Conservation (phyloP, 2,113 vertebrate genomes). For the Pandion haliaetus region DNA sequence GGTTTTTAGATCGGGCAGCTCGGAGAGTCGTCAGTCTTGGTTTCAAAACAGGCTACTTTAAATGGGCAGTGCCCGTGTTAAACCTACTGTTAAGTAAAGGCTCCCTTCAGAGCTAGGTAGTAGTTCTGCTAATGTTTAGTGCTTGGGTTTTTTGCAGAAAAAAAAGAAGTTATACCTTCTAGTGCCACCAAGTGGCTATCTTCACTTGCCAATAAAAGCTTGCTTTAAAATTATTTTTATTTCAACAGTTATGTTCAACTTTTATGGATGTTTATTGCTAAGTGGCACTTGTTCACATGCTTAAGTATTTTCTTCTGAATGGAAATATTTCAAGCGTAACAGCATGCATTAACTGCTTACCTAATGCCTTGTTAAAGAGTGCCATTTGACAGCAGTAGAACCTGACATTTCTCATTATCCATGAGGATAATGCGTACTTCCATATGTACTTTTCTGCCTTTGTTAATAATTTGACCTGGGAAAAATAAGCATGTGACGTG, state of each 20-base stretch:
- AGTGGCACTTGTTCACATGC: neutral
- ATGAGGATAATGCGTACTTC: neutral
- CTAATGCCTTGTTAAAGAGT: neutral
- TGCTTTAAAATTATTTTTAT: neutral
- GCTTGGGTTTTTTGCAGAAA: neutral
- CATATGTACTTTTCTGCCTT: neutral
- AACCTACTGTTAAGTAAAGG: neutral
- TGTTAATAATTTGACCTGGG: neutral
- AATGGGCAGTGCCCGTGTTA: fast-evolving
- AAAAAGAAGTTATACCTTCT: neutral
- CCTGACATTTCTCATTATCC: neutral
- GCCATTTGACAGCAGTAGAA: neutral
- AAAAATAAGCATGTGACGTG: neutral
- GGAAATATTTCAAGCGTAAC: neutral
- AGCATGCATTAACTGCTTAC: neutral
- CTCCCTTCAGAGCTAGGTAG: neutral
- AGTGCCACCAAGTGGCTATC: neutral
- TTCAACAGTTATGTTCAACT: neutral
- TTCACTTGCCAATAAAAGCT: neutral
- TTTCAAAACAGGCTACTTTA: neutral
- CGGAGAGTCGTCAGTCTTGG: too few species aligned
- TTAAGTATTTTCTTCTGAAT: neutral
- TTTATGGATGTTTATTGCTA: neutral
- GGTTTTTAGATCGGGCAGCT: neutral
- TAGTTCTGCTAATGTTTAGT: neutral